These are phyloP conservation scores for Caenorhabditis zanzibari DNA, from an alignment of 2,888 invertebrate species.

Conservation along the genomic window DNA sequence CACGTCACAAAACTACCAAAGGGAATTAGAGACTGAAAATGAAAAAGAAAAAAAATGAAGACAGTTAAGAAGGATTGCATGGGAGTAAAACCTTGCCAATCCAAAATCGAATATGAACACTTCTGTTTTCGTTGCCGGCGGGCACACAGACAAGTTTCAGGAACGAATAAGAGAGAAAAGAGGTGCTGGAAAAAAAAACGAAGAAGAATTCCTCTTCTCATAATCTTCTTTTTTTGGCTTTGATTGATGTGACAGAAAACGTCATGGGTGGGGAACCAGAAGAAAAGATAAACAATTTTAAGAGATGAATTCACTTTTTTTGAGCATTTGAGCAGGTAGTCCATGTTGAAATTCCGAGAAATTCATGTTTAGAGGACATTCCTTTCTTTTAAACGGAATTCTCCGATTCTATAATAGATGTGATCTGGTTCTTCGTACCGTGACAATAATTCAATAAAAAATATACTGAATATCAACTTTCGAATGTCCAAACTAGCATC, in stretches of 20 bases:
- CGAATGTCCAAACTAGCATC: too few species aligned
- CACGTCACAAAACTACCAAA: slow-evolving; percentile 27
- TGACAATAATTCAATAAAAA: too few species aligned
- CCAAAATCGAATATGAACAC: slow-evolving; percentile 54
- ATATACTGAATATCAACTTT: too few species aligned
- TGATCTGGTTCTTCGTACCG: too few species aligned
- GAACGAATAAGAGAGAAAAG: slow-evolving; percentile 19
- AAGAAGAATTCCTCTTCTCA: slow-evolving; percentile 23
- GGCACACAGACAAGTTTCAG: slow-evolving; percentile 45
- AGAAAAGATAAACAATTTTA: slow-evolving; percentile 11
- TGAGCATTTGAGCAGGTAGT: neutral
- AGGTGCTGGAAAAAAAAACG: slow-evolving; percentile 4
- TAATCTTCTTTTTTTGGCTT: slow-evolving; percentile 48
- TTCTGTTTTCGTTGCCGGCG: slow-evolving; percentile 56
- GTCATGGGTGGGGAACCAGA: slow-evolving; percentile 16
- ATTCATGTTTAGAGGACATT: too few species aligned
- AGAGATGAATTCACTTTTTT: slow-evolving; percentile 8
- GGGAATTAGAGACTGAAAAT: slow-evolving; percentile 8
- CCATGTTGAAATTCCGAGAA: neutral
- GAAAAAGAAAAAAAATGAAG: neutral
- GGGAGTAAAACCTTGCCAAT: slow-evolving; percentile 16
- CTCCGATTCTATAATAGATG: too few species aligned
- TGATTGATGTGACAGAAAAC: slow-evolving; percentile 51
- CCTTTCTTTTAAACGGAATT: too few species aligned
- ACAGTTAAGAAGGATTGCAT: slow-evolving; percentile 20